phyloP scores from a whole-genome alignment of 2,113 vertebrate species.

The Cromileptes altivelis region DNA sequence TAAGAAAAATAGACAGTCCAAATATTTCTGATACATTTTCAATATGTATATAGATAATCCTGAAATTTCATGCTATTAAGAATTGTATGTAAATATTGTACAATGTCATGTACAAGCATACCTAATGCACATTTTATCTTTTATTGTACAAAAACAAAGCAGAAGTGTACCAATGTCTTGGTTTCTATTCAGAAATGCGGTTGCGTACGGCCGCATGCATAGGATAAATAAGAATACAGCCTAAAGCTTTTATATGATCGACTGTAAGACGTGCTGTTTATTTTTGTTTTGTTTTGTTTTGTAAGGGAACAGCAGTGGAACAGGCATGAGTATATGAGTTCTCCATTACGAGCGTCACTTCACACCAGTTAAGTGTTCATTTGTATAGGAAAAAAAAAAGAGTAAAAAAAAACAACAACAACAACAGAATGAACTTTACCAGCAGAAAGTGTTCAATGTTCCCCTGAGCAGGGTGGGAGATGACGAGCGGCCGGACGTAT shows the following conservation, averaged over 20 bases:
- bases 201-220: slow-evolving; percentile 88
- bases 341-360: slow-evolving; percentile 84
- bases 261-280: slow-evolving; percentile 86
- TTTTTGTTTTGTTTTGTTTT: slow-evolving; percentile 63
- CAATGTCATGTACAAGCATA: slow-evolving; percentile 99
- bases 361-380: slow-evolving; percentile 85
- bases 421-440: slow-evolving; percentile 88
- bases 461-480: not conserved
- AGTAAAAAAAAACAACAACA: not conserved
- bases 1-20: slow-evolving; percentile 96
- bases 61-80: slow-evolving; percentile 95
- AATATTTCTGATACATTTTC: slow-evolving; percentile 99
- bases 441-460: slow-evolving; percentile 75
- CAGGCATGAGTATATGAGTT: slow-evolving; percentile 87
- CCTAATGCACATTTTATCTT: slow-evolving; percentile 99
- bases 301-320: slow-evolving; percentile 86
- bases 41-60: slow-evolving; percentile 98
- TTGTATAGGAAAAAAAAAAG: slow-evolving; percentile 70
- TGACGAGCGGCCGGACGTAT: not conserved
- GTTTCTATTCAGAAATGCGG: slow-evolving; percentile 97
- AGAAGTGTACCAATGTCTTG: slow-evolving; percentile 97
- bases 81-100: slow-evolving; percentile 99
- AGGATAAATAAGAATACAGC: slow-evolving; percentile 89
- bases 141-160: slow-evolving; percentile 96
- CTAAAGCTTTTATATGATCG: slow-evolving; percentile 96